These are phyloP conservation scores for Drosophila insularis DNA, from an alignment of 1,140 invertebrate genomes.

Conservation along the genomic window DNA sequence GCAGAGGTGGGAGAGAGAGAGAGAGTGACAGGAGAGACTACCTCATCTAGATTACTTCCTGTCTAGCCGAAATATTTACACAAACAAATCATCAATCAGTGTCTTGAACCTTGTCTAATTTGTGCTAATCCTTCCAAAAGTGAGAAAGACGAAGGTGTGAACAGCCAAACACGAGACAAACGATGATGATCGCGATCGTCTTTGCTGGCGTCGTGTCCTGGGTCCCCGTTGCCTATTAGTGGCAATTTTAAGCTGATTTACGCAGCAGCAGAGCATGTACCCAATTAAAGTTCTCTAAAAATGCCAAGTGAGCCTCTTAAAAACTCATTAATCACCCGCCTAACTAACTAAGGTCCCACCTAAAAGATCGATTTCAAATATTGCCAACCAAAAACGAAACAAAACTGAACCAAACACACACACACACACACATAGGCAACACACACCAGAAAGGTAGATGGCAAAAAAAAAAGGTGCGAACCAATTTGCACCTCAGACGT, in stretches of 20 bases:
- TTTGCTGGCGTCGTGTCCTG: not conserved
- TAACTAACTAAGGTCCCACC: conserved; percentile 64
- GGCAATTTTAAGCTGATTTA: conserved; percentile 82
- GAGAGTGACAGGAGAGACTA: not conserved
- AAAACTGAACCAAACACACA: conserved; percentile 22
- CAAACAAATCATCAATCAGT: conserved; percentile 72
- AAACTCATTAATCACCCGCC: conserved; percentile 80
- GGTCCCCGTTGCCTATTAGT: conserved; percentile 66
- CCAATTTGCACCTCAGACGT: conserved; percentile 79
- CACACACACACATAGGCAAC: no score
- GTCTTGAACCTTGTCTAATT: conserved; percentile 25
- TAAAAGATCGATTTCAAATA: conserved; percentile 77
- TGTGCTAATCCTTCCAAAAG: conserved; percentile 37
- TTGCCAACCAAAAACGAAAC: conserved; percentile 44
- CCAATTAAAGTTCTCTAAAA: conserved; percentile 76
- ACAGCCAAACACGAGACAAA: conserved; percentile 44
- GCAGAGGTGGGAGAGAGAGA: no score
- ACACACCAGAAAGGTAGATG: conserved; percentile 16
- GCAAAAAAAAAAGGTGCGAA: conserved; percentile 66
- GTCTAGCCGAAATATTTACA: conserved; percentile 67
- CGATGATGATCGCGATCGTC: not conserved
- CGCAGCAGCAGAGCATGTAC: conserved; percentile 76
- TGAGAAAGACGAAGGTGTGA: conserved; percentile 47
- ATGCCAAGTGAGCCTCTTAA: conserved; percentile 78
- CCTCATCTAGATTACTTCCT: conserved; percentile 27